phyloP scores from a whole-genome alignment of 2,888 invertebrate genomes.

The Morinoia aosen region DNA sequence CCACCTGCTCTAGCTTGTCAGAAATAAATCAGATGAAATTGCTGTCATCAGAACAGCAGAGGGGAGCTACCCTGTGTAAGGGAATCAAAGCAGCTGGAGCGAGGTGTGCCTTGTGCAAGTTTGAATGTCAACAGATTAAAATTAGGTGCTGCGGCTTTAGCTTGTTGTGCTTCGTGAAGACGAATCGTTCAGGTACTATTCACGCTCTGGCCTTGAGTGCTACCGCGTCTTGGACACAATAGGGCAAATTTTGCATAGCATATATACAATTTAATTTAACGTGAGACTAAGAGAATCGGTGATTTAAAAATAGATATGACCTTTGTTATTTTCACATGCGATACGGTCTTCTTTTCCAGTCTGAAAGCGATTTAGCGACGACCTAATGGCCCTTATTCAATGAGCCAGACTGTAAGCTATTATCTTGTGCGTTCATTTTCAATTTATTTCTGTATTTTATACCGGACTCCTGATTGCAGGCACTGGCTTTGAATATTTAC shows the following conservation, averaged over 20 bases:
- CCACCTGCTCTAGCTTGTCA: neutral
- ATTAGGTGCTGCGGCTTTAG: neutral
- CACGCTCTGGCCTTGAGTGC: neutral
- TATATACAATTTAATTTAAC: too few relatives aligned
- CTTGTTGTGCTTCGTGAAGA: neutral
- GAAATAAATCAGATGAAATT: neutral
- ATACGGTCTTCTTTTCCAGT: neutral
- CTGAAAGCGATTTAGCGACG: neutral
- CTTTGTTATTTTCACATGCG: neutral
- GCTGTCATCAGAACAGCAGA: neutral
- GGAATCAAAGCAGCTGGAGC: neutral
- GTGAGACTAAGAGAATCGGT: too few relatives aligned
- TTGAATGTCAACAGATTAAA: neutral
- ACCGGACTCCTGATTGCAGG: too few relatives aligned
- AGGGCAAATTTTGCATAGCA: too few relatives aligned
- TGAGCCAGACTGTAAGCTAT: too few relatives aligned
- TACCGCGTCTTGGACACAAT: neutral
- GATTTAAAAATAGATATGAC: neutral
- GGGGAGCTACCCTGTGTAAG: neutral
- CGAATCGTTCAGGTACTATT: neutral
- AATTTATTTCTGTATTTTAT: too few relatives aligned
- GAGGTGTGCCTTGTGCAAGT: neutral
- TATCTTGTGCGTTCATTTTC: too few relatives aligned
- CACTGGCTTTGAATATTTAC: too few relatives aligned
- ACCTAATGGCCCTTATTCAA: too few relatives aligned